Evolutionary conservation across 2,888 invertebrate species (phyloP), one percentile per base, ranked within the genome.

Genomic region (Chydorus sphaericus): DNA sequence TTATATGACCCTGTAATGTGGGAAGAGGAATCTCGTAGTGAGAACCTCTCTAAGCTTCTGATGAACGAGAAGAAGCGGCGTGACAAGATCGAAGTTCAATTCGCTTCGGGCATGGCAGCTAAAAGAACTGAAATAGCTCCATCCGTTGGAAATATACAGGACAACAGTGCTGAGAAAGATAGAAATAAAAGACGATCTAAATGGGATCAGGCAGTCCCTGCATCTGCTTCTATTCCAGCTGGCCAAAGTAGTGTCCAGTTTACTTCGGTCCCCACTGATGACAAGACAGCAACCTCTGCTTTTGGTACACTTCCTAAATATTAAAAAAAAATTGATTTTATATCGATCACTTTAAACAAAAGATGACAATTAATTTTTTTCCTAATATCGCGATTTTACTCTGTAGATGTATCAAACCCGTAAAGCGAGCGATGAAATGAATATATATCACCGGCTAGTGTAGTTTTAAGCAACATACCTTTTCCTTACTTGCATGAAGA

Each of bases 1-100:
- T 82, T 91, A 53, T 96, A 91, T 70, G 91, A 97, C 71, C 93
- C 94, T 0, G 73, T 87, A 60, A 83, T 84, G 62, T 96, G 92
- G 91, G 85, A 81, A 10, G 84, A 86, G 64, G 89, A 92, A 65
- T 93, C 93, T 0, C 93, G 81, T 66, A 94, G 91, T 70, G 94
- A 96, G 69, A 89, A 93, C 65, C 71, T 96, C 59, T 88, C 91
- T 0, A 83, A 83, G 64, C 82, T 84, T 1, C 94, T 94, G 66
- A 91, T 89, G 67, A 70, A 79, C 11, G 93, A 93, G 71, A 93
- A 94, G 90, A 86, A 92, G 58, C 83, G 84, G 64, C 73, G 90
- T 56, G 86, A 88, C 33, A 37, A 60, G 14, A 60, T 59, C 1
- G 62, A 67, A 61, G 82, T 85, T 51, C 88, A 89, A 66, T 84